These are phyloP conservation scores for Takifugu bimaculatus DNA, from an alignment of 2,113 vertebrate genomes.

Conservation along the genomic window DNA sequence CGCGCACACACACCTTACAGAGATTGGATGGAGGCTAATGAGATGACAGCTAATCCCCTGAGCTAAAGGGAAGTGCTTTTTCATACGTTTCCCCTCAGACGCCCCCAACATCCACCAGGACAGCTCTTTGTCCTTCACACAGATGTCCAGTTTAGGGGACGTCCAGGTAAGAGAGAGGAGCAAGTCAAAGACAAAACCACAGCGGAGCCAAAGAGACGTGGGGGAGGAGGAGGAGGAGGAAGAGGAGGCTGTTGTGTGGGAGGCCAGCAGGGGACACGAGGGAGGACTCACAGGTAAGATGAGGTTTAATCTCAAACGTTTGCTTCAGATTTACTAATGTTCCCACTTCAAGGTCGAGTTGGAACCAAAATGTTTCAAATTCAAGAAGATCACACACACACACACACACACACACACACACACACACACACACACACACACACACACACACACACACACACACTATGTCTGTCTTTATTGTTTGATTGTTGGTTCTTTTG, in stretches of 20 bases:
- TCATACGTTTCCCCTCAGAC: background rate
- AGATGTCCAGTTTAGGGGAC: background rate
- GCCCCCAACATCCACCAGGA: slow-evolving; percentile 1
- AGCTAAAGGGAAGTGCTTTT: slow-evolving; percentile 43
- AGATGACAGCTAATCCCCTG: slow-evolving; percentile 67
- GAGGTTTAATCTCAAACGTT: too few relatives aligned
- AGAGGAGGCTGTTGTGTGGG: slow-evolving; percentile 9
- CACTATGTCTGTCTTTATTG: background rate
- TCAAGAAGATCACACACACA: too few relatives aligned
- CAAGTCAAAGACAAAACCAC: background rate
- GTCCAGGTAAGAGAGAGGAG: background rate
- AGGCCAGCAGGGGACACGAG: slow-evolving; percentile 20
- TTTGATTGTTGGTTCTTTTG: background rate
- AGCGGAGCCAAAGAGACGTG: background rate
- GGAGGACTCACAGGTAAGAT: background rate
- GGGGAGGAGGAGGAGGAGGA: slow-evolving; percentile 13
- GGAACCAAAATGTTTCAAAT: too few relatives aligned
- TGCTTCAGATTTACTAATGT: too few relatives aligned
- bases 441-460: too few relatives aligned
- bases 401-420: too few relatives aligned
- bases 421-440: too few relatives aligned
- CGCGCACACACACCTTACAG: slow-evolving; percentile 19
- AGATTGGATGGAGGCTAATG: slow-evolving; percentile 63
- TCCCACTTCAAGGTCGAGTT: too few relatives aligned
- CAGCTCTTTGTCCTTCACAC: background rate